Evolutionary conservation across 2,113 vertebrate species (phyloP).

Genomic region (Tyto alba): DNA sequence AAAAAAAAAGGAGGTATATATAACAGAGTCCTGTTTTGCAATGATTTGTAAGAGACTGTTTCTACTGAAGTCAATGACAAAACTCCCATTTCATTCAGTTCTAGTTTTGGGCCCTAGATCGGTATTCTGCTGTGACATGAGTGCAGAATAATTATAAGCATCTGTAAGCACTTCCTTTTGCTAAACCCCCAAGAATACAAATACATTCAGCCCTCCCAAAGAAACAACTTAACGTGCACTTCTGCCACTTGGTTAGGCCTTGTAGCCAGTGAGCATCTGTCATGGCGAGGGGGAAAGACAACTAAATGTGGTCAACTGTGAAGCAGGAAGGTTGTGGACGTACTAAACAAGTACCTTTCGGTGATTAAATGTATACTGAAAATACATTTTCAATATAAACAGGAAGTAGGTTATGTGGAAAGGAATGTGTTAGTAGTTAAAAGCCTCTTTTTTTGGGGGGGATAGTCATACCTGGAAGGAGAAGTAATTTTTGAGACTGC

Average conservation of each 20-base stretch:
- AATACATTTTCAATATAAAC: slow-evolving; percentile 18
- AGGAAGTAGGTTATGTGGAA: slow-evolving; percentile 10
- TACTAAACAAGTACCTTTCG: not conserved
- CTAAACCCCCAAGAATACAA: not conserved
- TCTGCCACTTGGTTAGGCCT: not conserved
- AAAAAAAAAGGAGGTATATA: not conserved
- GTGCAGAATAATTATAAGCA: slow-evolving; percentile 14
- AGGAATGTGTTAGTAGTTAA: slow-evolving; percentile 49
- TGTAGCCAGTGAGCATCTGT: not conserved
- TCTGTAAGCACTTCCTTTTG: slow-evolving; percentile 29
- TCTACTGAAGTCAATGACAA: slow-evolving; percentile 36
- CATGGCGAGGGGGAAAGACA: not conserved
- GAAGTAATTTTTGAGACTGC: slow-evolving; percentile 33
- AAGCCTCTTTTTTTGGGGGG: not conserved
- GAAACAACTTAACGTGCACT: not conserved
- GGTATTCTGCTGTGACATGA: not conserved
- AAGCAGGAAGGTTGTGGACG: not conserved
- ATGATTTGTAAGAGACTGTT: not conserved
- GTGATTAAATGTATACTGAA: not conserved
- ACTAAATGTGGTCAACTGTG: not conserved
- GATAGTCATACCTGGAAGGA: slow-evolving; percentile 41
- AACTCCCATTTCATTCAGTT: slow-evolving; percentile 20
- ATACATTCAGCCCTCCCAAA: not conserved
- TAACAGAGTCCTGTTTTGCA: not conserved
- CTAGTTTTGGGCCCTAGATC: not conserved